Conservation (phyloP, 2,888 invertebrate species). For the Dinocampus coccinellae region DNA sequence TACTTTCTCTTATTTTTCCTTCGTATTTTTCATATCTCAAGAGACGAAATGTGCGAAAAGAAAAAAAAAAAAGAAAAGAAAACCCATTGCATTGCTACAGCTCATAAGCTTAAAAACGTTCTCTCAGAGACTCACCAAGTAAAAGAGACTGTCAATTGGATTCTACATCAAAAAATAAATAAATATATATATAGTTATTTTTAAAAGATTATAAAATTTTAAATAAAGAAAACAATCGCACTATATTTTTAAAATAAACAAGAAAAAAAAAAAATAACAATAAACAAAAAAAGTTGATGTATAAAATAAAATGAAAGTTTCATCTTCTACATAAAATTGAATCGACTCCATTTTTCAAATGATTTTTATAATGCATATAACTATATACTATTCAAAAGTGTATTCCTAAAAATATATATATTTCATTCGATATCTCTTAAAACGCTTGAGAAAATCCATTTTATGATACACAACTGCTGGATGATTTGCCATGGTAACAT, state of each 20-base stretch:
- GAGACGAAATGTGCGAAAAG: background rate
- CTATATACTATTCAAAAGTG: background rate
- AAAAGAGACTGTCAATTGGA: background rate
- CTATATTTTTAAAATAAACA: no score
- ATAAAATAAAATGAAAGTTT: no score
- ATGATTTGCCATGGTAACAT: background rate
- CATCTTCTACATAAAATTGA: no score
- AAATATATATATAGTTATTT: background rate
- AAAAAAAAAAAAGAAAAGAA: no score
- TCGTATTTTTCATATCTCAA: background rate
- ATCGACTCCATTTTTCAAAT: no score
- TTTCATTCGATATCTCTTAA: background rate
- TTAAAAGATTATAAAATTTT: background rate
- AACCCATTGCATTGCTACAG: background rate
- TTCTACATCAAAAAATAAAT: no score
- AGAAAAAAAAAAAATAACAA: no score
- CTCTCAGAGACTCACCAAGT: background rate
- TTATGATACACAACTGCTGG: background rate
- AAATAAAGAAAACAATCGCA: background rate
- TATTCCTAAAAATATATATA: background rate
- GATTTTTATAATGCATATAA: no score
- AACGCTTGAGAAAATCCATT: slow-evolving; percentile 10
- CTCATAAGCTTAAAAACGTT: background rate
- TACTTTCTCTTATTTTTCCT: background rate
- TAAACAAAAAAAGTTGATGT: no score